These are phyloP conservation scores for Blastomussa wellsi DNA, from an alignment of 92 coral and sea anemone genomes.

Conservation along the genomic window DNA sequence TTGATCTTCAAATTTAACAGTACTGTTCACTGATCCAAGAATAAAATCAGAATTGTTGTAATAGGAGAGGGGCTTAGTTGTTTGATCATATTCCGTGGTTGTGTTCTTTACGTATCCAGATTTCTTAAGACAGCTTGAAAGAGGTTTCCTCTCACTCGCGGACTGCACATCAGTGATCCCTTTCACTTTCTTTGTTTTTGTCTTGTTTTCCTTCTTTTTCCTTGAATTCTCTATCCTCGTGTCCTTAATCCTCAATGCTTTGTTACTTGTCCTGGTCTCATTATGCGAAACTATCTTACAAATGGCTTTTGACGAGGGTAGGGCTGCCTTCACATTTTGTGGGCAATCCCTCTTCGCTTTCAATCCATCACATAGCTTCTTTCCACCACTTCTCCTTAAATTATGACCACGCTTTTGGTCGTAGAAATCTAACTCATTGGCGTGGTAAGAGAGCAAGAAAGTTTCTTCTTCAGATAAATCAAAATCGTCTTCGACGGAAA, in stretches of 20 bases:
- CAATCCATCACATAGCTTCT: background rate
- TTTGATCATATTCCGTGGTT: background rate
- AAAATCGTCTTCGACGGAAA: conserved; percentile 12
- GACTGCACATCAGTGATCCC: background rate
- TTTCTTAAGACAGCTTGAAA: conserved; percentile 1
- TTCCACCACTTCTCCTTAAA: conserved; percentile 31
- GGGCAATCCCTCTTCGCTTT: background rate
- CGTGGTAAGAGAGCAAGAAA: background rate
- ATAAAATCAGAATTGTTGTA: conserved; percentile 48
- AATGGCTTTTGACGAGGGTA: conserved; percentile 5
- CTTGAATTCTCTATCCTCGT: conserved; percentile 6
- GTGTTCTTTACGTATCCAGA: conserved; percentile 5
- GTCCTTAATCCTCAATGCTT: conserved; percentile 24
- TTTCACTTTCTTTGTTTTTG: conserved; percentile 9
- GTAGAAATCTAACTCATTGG: conserved; percentile 53
- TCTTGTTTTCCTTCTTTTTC: conserved; percentile 23
- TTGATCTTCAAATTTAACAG: conserved; percentile 58
- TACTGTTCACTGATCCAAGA: conserved; percentile 44
- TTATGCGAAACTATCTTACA: background rate
- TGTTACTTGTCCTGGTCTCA: background rate
- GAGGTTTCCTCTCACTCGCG: background rate
- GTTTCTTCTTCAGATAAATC: conserved; percentile 25
- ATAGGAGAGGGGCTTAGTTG: conserved; percentile 13
- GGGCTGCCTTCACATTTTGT: background rate
- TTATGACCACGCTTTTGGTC: conserved; percentile 51